Base-by-base conservation (phyloP, 2,888 invertebrate species). In the Phalera bucephala region DNA sequence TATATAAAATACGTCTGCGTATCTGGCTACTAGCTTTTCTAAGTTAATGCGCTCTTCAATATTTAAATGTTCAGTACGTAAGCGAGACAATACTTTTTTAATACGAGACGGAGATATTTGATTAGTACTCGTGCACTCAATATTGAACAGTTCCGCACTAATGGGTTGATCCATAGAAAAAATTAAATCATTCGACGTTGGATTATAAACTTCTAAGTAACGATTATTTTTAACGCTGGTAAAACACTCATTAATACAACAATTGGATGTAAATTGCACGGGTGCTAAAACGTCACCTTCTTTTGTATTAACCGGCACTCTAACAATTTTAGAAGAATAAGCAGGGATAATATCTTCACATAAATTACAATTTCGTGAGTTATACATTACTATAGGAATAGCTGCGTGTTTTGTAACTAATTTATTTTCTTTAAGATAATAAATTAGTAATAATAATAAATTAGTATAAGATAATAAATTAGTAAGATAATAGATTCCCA, bases 1-100 rank as follows among this genome's bases (percentile, higher is more conserved):
- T 0, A 49, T 7, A 30, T 51, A 43, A 28, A 60, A 57, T 0
- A 57, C 45, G 9, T 59, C 58, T 0, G 48, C 33, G 25, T 59
- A 62, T 1, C 35, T 20, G 1, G 42, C 11, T 29, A 50, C 52
- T 4, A 55, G 33, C 0, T 35, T 7, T 13, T 37, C 32, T 33
- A 60, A 40, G 19, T 67, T 60, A 27, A 33, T 36, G 1, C 43
- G 42, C 47, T 64, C 64, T 19, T 68, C 64, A 0, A 30, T 20
- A 13, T 65, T 63, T 8, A 66, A 22, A 40, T 66, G 65, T 3
- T 59, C 49, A 0, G 60, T 65, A 3, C 65, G 54, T 3, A 68
- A 30, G 0, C 56, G 53, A 8, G 58, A 48, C 7, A 54, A 2
- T 4, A 54, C 51, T 7, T 54, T 40, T 45, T n/a, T n/a, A n/a